A percentile compares a stretch with the other conserved stretches of the same genome.
These are phyloP conservation scores for Drosophila arawakana DNA, from an alignment of 1,140 invertebrate genomes.

Conservation along the genomic window DNA sequence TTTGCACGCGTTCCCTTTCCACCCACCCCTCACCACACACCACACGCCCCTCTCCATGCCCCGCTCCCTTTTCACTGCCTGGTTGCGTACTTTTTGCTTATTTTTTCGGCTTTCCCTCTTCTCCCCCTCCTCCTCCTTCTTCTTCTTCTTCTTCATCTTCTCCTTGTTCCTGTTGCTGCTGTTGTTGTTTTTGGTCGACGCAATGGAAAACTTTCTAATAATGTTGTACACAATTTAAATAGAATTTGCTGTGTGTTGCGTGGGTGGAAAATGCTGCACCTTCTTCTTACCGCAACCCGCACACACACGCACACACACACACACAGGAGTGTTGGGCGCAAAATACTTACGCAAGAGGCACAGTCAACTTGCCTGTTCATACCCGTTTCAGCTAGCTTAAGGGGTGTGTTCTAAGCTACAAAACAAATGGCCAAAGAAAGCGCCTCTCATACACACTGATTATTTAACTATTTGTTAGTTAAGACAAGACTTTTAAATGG, in stretches of 20 bases:
- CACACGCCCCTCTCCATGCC: not conserved
- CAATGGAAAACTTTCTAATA: constrained; percentile 83
- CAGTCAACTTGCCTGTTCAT: constrained; percentile 65
- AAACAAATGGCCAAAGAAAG: too few relatives aligned
- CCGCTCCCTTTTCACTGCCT: not conserved
- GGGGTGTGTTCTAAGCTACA: not conserved
- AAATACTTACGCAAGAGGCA: constrained; percentile 74
- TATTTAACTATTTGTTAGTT: too few relatives aligned
- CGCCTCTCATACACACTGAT: too few relatives aligned
- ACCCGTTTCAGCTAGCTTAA: not conserved
- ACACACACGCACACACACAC: constrained; percentile 11
- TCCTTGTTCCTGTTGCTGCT: constrained; percentile 12
- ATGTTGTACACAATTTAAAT: constrained; percentile 84
- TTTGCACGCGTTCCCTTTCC: constrained; percentile 32
- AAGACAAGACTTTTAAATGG: too few relatives aligned
- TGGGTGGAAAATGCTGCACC: not conserved
- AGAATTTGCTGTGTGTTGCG: constrained; percentile 70
- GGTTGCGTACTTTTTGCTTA: constrained; percentile 42
- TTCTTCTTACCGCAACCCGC: not conserved
- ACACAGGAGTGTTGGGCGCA: constrained; percentile 32
- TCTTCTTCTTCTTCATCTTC: too few relatives aligned
- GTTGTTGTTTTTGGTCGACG: constrained; percentile 38
- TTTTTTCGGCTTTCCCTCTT: constrained; percentile 35
- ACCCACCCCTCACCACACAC: not conserved
- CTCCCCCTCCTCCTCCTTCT: too few relatives aligned